A percentile compares a stretch with the other conserved stretches of the same genome.
These are phyloP conservation scores for Cheilosia grossa DNA, from an alignment of 2,888 invertebrate genomes.

Conservation along the genomic window DNA sequence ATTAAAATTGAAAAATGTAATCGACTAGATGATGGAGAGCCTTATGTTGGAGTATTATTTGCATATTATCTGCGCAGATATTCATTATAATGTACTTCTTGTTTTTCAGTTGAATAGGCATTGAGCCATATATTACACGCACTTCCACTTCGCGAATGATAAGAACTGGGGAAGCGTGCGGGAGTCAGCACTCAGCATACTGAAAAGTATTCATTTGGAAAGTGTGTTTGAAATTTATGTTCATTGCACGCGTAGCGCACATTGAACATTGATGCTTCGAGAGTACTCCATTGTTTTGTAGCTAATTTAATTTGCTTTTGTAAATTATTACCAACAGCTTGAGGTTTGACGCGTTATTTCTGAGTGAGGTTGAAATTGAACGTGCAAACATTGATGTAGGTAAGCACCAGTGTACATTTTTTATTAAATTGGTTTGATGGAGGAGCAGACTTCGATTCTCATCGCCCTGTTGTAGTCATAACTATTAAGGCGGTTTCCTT, in stretches of 20 bases:
- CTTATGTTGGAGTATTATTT: slow-evolving; percentile 19
- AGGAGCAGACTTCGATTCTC: too few species aligned
- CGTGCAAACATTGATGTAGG: background rate
- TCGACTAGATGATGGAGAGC: slow-evolving; percentile 51
- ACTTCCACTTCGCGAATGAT: slow-evolving; percentile 6
- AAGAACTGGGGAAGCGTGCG: slow-evolving; percentile 12
- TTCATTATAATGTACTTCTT: slow-evolving; percentile 49
- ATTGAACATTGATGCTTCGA: slow-evolving; percentile 2
- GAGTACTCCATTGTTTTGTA: slow-evolving; percentile 21
- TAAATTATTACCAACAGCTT: background rate
- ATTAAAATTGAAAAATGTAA: slow-evolving; percentile 61
- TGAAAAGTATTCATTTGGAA: slow-evolving; percentile 33
- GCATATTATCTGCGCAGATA: slow-evolving; percentile 47
- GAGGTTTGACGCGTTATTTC: background rate
- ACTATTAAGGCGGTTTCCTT: too few species aligned
- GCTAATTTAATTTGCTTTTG: slow-evolving; percentile 17
- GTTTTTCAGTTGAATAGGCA: slow-evolving; percentile 66
- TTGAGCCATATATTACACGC: slow-evolving; percentile 41
- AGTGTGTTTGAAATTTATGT: slow-evolving; percentile 35
- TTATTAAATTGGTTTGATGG: too few species aligned
- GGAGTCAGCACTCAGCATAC: background rate
- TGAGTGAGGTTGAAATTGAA: background rate
- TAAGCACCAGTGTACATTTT: too few species aligned
- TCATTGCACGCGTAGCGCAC: background rate
- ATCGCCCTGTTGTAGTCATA: too few species aligned